phyloP scores from a whole-genome alignment of 2,888 invertebrate genomes.

The Lysandra bellargus region DNA sequence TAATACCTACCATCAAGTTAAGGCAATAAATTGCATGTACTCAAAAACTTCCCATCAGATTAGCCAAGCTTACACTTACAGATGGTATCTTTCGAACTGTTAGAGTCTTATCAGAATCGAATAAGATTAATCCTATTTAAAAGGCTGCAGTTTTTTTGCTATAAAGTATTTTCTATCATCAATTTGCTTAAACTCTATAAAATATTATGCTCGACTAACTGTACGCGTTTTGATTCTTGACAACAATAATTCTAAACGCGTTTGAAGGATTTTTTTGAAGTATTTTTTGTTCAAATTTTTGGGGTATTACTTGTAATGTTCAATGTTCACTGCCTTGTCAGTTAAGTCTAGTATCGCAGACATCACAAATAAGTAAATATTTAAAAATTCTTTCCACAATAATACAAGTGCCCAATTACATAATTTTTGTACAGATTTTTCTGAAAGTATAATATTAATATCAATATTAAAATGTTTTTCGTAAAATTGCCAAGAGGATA shows the following conservation, averaged over 20 bases:
- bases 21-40: slow-evolving; percentile 12
- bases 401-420: background rate
- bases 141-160: background rate
- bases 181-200: background rate
- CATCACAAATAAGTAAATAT: background rate
- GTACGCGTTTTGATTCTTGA: too few relatives aligned
- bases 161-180: background rate
- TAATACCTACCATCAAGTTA: background rate
- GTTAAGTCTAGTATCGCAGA: background rate
- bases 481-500: too few relatives aligned
- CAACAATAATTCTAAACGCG: too few relatives aligned
- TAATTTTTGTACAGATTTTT: background rate
- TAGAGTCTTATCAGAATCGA: background rate
- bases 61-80: background rate
- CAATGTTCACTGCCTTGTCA: background rate
- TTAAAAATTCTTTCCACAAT: background rate
- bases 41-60: slow-evolving; percentile 15
- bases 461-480: too few relatives aligned
- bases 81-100: background rate
- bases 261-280: background rate
- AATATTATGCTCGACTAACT: background rate
- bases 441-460: too few relatives aligned
- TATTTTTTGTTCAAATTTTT: background rate
- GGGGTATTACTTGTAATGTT: too few relatives aligned
- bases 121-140: background rate